Base-by-base conservation (phyloP, 2,888 invertebrate genomes). In the Bruchidius siliquastri region DNA sequence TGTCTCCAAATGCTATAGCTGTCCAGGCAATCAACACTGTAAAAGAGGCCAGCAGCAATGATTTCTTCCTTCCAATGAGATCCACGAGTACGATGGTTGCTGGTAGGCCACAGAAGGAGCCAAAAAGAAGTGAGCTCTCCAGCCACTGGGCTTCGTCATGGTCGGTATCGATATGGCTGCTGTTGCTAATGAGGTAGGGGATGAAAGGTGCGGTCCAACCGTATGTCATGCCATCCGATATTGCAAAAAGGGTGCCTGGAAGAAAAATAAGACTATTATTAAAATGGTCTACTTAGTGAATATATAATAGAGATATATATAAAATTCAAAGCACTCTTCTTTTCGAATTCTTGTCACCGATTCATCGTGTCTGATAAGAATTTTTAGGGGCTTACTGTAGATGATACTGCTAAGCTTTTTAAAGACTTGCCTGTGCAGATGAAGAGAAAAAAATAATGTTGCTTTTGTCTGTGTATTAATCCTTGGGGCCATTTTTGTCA, bases 141-240 rank as follows among this genome's bases (percentile, higher is more conserved):
- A 83, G 67, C 82, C 82, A 83, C 71, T 77, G 78, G 20, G 80
- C 79, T 76, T 82, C 79, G 49, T 74, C 74, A 75, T 78, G 75
- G 20, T 78, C 77, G 68, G 85, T 84, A 73, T 74, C 72, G 2
- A 85, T 82, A 20, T 85, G 85, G 6, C 81, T 79, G 30, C 81
- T 79, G 20, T 77, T 77, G 10, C 79, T 76, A 72, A 83, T 74
- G 0, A 86, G 80, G 20, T 85, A 80, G 8, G 85, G 86, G 20
- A 86, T 82, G 26, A 84, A 81, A 18, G 86, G 85, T 2, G 86
- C 82, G 8, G 85, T 83, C 86, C 86, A 86, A 22, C 84, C 85
- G 68, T 85, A 85, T 74, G 85, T 84, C 83, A 86, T 85, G 22
- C 86, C 86, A 81, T 86, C 86, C 2, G 85, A 85, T 66, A 86